Conservation (phyloP, 1,140 invertebrate genomes). For the Atta texana region DNA sequence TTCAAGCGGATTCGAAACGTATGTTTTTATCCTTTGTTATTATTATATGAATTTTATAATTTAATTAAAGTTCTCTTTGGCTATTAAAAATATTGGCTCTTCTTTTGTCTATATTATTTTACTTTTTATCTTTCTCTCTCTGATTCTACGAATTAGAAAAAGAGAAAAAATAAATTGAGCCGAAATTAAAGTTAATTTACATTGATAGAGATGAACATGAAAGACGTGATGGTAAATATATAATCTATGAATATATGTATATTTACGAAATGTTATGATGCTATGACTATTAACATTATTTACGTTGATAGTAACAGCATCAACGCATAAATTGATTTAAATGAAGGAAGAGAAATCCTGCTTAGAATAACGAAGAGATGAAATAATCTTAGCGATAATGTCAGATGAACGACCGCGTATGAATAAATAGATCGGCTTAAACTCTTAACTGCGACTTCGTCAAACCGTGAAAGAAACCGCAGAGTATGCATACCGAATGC, state of each 20-base stretch:
- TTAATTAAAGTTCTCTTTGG: no score
- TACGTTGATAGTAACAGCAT: background rate
- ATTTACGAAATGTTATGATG: background rate
- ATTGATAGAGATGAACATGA: background rate
- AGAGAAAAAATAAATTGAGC: no score
- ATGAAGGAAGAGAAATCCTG: background rate
- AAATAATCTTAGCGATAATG: conserved; percentile 31
- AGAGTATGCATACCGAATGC: conserved; percentile 9
- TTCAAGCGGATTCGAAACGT: no score
- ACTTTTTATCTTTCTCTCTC: no score
- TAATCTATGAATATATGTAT: background rate
- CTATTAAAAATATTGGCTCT: no score
- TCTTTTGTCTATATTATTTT: no score
- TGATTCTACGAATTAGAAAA: no score
- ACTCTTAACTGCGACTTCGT: background rate
- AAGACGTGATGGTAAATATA: background rate
- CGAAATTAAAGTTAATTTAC: no score
- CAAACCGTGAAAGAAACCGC: conserved; percentile 1
- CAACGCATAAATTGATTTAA: background rate
- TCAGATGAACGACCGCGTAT: conserved; percentile 4
- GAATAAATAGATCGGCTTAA: background rate
- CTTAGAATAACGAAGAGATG: conserved; percentile 2
- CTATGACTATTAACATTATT: background rate
- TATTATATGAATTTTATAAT: no score
- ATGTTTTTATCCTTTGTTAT: no score